phyloP scores from a whole-genome alignment of 2,888 invertebrate species.

The Pardosa pseudoannulata region DNA sequence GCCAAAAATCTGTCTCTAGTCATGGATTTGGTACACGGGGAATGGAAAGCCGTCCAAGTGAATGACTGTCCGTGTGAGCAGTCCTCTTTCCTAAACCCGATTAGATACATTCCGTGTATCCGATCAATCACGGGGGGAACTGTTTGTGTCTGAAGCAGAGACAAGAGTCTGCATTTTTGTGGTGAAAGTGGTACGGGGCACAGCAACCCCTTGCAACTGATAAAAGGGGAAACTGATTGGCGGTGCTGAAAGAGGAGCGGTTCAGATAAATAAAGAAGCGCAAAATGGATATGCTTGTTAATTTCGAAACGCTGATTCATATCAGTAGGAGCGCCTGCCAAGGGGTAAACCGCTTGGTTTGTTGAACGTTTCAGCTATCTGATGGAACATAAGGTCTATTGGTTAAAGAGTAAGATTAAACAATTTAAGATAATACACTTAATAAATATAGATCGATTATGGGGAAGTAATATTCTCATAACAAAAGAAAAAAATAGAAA shows the following conservation, averaged over 20 bases:
- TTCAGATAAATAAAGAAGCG: slow-evolving; percentile 11
- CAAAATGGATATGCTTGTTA: slow-evolving; percentile 15
- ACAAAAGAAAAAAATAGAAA: no score
- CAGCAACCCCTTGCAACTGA: slow-evolving; percentile 24
- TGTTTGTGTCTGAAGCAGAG: slow-evolving; percentile 50
- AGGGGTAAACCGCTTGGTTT: neutral
- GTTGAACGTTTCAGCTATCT: neutral
- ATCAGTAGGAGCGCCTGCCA: neutral
- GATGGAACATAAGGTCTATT: no score
- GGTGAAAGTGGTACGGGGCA: slow-evolving; percentile 28
- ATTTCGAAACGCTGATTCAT: slow-evolving; percentile 12
- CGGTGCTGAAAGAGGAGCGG: slow-evolving; percentile 17
- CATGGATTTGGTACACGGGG: no score
- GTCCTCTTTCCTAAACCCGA: slow-evolving; percentile 33
- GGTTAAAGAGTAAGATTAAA: no score
- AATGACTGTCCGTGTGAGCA: neutral
- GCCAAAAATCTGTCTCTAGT: no score
- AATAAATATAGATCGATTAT: no score
- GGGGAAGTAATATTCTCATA: no score
- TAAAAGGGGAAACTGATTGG: slow-evolving; percentile 38
- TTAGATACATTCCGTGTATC: slow-evolving; percentile 40
- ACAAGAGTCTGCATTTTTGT: slow-evolving; percentile 59
- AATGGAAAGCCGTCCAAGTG: neutral
- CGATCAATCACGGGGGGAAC: slow-evolving; percentile 57
- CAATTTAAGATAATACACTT: no score